phyloP scores from a whole-genome alignment of 2,113 vertebrate species.

The Cercocebus atys region DNA sequence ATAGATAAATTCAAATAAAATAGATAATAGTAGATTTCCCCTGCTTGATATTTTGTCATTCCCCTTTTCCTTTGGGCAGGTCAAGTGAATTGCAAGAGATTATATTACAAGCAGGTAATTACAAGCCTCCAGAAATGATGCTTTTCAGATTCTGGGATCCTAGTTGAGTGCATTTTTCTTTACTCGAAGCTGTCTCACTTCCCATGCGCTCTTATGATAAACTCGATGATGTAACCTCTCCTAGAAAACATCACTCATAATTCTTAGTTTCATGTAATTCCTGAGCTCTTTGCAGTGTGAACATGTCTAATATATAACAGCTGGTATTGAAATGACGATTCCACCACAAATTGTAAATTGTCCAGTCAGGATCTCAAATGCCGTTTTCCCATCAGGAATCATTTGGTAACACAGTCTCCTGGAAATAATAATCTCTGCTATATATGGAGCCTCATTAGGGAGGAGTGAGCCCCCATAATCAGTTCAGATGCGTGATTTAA shows the following conservation, averaged over 20 bases:
- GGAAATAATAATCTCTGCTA: slow-evolving; percentile 58
- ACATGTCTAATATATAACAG: neutral
- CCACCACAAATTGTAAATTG: slow-evolving; percentile 11
- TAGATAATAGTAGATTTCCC: neutral
- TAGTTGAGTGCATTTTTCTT: fast-evolving
- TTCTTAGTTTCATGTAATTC: neutral
- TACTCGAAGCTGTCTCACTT: fast-evolving
- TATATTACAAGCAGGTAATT: fast-evolving
- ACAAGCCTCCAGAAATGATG: fast-evolving
- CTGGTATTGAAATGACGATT: slow-evolving; percentile 40
- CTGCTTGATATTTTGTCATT: neutral
- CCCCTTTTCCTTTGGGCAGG: neutral
- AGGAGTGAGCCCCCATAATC: neutral
- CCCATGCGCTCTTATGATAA: too few species aligned
- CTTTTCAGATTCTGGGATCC: neutral
- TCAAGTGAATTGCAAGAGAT: neutral
- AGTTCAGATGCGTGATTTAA: slow-evolving; percentile 46
- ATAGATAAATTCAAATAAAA: too few species aligned
- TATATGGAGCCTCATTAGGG: neutral
- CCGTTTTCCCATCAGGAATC: neutral
- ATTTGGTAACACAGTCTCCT: slow-evolving; percentile 16
- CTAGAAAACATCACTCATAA: fast-evolving
- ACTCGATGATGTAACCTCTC: neutral
- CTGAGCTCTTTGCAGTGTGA: neutral
- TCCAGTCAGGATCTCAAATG: slow-evolving; percentile 36